A percentile compares a stretch with the other conserved stretches of the same genome.
These are phyloP conservation scores for Geopemphigus sp. DNA, from an alignment of 1,140 invertebrate genomes.

Conservation along the genomic window DNA sequence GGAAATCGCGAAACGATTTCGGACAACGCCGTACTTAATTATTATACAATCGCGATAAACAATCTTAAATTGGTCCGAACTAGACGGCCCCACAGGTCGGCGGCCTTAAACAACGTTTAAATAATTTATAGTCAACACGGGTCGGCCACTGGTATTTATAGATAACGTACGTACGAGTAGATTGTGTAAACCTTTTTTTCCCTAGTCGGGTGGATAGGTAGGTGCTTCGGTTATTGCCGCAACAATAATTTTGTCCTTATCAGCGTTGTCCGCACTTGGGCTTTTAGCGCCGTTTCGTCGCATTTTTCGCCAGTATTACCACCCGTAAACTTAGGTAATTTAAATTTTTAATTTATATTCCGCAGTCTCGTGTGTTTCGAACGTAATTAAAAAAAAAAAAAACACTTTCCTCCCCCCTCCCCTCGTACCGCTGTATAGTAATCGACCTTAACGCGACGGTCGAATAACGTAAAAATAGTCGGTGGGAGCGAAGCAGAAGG, in stretches of 20 bases:
- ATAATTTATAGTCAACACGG: conserved; percentile 4
- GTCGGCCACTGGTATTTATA: conserved; percentile 4
- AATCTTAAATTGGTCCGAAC: background rate
- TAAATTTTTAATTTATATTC: conserved; percentile 23
- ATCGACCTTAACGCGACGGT: conserved; percentile 2
- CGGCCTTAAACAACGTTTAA: background rate
- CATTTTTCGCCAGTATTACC: conserved; percentile 14
- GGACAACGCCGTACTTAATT: too few species aligned
- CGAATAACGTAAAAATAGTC: conserved; percentile 8
- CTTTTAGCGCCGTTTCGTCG: conserved; percentile 19
- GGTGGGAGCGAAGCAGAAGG: too few species aligned
- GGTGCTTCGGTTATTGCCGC: conserved; percentile 18
- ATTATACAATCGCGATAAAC: too few species aligned
- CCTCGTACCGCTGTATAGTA: background rate
- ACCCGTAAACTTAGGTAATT: conserved; percentile 24
- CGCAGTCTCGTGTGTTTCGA: background rate
- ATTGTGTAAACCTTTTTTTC: conserved; percentile 25
- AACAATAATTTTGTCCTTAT: conserved; percentile 43
- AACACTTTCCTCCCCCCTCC: too few species aligned
- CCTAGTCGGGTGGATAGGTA: background rate
- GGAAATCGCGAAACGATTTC: too few species aligned
- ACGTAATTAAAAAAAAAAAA: conserved; percentile 22
- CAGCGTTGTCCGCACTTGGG: conserved; percentile 27
- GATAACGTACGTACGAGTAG: conserved; percentile 18
- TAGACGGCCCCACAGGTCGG: background rate